Base-by-base conservation (phyloP, 2,113 vertebrate genomes). In the Ceyx cyanopectus region DNA sequence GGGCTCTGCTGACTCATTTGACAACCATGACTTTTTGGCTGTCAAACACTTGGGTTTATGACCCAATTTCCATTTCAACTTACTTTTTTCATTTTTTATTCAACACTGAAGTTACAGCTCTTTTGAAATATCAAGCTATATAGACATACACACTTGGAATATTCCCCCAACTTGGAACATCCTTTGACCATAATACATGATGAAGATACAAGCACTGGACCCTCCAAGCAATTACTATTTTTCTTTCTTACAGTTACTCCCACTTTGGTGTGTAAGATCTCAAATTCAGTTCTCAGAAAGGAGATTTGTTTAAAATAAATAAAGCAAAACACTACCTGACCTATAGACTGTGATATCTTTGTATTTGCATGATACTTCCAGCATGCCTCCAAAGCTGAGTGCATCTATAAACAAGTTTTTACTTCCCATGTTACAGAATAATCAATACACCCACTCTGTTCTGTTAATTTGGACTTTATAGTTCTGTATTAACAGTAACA, bases 171-270 rank as follows among this genome's bases (percentile, higher is more conserved):
- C 50, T 72, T 72, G 13, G 23, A 81, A 57, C 3, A 63, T 17
- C 27, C 23, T 75, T 58, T 53, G 40, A 78, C 48, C 2, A 23
- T 0, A 0, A 67, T 7, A 67, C 0, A 7, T 3, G 7, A 75
- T 14, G 14, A 81, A 76, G 21, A 54, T 14, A 61, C 15, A 65
- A 79, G 61, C 37, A 54, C 9, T 17, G n/a, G 15, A 45, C 27
- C 57, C 30, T 81, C 27, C 58, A 7, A 89, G 32, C 23, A 66
- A 61, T 48, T 72, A 34, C 3, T 69, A 10, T 22, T 83, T 56
- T 78, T 24, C 15, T 51, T 58, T 92, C 24, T 62, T 58, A 43
- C 19, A 77, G 9, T 75, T 79, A 75, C 14, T 58, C 21, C 5
- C 21, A 60, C 30, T 57, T 27, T 41, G 30, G 23, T 58, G 9